Evolutionary conservation across 2,888 invertebrate genomes (phyloP), one percentile per base, ranked within the genome.

Genomic region (Orthosia gothica): DNA sequence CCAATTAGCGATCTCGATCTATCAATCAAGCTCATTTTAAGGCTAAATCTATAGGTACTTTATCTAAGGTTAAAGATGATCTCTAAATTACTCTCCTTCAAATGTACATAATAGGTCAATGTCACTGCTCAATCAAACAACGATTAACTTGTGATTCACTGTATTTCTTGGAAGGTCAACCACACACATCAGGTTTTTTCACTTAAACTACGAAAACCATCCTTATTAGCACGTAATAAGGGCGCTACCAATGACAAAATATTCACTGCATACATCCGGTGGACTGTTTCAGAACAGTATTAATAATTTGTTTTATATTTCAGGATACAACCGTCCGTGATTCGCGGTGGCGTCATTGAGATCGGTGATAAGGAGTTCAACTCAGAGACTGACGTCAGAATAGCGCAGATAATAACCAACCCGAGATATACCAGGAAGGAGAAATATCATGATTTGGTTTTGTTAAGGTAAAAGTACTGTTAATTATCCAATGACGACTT

Each of bases 391-490:
- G 96, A 96, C 82, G 88, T 89, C 40, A 87, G 89, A 45, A 90
- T 96, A 70, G 89, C 87, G 0, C 80, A 92, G 40, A 92, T 92
- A 55, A 91, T 91, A 65, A 66, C 85, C 1, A 93, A 96, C 69
- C 96, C 96, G 0, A 80, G 89, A 2, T 96, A 95, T 81, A 92
- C 87, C 18, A 91, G 92, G 54, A 88, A 87, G 15, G 89, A 91
- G 72, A 96, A 96, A 81, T 96, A 96, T 76, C 91, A 96, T 83
- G 96, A 96, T 81, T 76, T 96, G 45, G 94, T 95, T 1, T 86
- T 96, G 13, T 61, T 96, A n/a, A 95, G 92, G 96, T 96, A 90
- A 85, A 62, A 68, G 20, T 20, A 26, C 23, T 9, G 52, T n/a
- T 45, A 68, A 23, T 16, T 12, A 23, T 26, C 12, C 16, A 13